phyloP scores from a whole-genome alignment of 2,113 vertebrate species.

The Tachuris rubrigastra region DNA sequence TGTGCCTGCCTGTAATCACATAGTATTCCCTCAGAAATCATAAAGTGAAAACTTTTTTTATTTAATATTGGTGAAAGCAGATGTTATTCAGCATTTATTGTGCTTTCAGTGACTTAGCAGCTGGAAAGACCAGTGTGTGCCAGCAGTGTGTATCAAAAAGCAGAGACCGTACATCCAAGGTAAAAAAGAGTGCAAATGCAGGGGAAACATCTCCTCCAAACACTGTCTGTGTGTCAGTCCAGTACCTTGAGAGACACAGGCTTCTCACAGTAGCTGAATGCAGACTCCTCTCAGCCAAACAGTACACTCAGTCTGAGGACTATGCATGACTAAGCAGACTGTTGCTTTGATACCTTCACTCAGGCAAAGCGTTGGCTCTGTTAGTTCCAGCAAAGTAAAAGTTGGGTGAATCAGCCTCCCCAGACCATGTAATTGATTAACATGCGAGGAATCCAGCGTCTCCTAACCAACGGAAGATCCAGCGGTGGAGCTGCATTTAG shows the following conservation, averaged over 20 bases:
- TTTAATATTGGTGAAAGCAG: not conserved
- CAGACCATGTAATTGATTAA: slow-evolving; percentile 14
- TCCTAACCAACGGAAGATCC: not conserved
- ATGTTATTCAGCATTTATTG: not conserved
- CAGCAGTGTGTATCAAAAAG: not conserved
- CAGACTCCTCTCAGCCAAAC: not conserved
- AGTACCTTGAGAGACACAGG: not conserved
- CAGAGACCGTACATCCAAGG: not conserved
- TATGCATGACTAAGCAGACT: not conserved
- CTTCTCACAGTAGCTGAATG: not conserved
- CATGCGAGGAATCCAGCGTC: not conserved
- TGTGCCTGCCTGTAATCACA: not conserved
- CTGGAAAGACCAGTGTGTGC: not conserved
- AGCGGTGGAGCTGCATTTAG: not conserved
- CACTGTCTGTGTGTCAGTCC: not conserved
- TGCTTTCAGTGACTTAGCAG: not conserved
- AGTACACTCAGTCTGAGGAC: not conserved
- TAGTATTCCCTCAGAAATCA: not conserved
- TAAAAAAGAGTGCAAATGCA: not conserved
- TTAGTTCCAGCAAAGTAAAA: not conserved
- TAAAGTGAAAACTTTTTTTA: not conserved
- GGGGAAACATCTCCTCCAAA: not conserved
- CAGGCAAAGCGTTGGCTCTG: not conserved
- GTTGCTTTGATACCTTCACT: not conserved
- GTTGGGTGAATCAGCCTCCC: slow-evolving; percentile 19